phyloP scores from a whole-genome alignment of 2,113 vertebrate genomes.

The Neolamprologus devosi region DNA sequence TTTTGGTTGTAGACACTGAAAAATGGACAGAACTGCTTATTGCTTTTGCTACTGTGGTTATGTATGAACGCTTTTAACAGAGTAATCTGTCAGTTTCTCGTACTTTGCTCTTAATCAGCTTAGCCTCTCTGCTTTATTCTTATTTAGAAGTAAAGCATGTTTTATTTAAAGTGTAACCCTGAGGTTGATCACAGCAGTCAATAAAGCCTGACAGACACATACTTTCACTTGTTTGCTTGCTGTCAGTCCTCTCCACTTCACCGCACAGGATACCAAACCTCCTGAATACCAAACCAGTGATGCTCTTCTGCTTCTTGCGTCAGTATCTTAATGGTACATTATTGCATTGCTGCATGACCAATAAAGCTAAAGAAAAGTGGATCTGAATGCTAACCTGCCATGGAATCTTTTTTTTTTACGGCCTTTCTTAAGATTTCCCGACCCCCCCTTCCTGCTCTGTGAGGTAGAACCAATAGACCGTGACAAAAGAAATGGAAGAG shows the following conservation, averaged over 20 bases:
- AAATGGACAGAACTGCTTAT: background rate
- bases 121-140: background rate
- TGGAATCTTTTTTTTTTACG: background rate
- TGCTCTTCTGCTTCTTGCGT: background rate
- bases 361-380: background rate
- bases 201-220: background rate
- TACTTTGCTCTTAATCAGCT: background rate
- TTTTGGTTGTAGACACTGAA: background rate
- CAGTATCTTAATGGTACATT: background rate
- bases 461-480: background rate
- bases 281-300: constrained; percentile 11
- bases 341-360: background rate
- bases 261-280: background rate
- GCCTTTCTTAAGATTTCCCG: background rate
- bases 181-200: background rate
- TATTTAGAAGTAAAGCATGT: background rate
- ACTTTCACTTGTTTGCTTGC: background rate
- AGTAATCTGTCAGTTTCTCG: background rate
- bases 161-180: background rate
- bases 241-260: background rate
- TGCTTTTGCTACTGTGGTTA: background rate
- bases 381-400: background rate
- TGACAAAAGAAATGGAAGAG: background rate
- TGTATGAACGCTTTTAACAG: background rate
- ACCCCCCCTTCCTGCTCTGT: background rate